A percentile compares a stretch with the other conserved stretches of the same genome.
phyloP scores from a whole-genome alignment of 2,113 vertebrate genomes.

The Lagenorhynchus albirostris region DNA sequence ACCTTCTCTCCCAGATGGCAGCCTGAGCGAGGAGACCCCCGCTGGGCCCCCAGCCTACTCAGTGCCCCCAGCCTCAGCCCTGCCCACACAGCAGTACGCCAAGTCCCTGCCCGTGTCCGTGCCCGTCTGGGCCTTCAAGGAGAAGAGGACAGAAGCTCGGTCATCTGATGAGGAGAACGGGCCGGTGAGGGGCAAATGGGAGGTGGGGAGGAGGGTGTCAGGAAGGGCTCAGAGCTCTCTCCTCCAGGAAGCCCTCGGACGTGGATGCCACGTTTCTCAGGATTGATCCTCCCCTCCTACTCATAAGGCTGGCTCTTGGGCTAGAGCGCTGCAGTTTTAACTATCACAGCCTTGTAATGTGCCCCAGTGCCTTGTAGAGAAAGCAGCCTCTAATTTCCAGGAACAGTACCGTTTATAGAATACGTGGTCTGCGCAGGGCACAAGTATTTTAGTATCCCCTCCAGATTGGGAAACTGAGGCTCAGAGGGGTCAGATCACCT shows the following conservation, averaged over 20 bases:
- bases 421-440: neutral
- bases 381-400: neutral
- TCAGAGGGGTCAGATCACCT: neutral
- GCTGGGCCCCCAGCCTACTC: slow-evolving; percentile 74
- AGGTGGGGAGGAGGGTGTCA: neutral
- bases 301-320: neutral
- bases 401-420: neutral
- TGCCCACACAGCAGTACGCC: slow-evolving; percentile 83
- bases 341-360: fast-evolving
- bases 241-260: neutral
- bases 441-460: neutral
- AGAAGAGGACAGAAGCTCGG: slow-evolving; percentile 77
- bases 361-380: neutral
- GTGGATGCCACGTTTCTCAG: neutral
- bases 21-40: slow-evolving; percentile 88
- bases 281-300: neutral
- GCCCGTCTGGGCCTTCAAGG: slow-evolving; percentile 91
- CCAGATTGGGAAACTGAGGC: neutral
- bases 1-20: slow-evolving; percentile 74
- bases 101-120: slow-evolving; percentile 92
- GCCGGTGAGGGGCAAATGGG: slow-evolving; percentile 82
- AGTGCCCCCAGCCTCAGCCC: slow-evolving; percentile 67
- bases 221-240: neutral
- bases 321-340: neutral
- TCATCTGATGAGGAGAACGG: slow-evolving; percentile 83